Evolutionary conservation across 2,113 vertebrate genomes (phyloP).

Genomic region (Grammomys dolichurus): DNA sequence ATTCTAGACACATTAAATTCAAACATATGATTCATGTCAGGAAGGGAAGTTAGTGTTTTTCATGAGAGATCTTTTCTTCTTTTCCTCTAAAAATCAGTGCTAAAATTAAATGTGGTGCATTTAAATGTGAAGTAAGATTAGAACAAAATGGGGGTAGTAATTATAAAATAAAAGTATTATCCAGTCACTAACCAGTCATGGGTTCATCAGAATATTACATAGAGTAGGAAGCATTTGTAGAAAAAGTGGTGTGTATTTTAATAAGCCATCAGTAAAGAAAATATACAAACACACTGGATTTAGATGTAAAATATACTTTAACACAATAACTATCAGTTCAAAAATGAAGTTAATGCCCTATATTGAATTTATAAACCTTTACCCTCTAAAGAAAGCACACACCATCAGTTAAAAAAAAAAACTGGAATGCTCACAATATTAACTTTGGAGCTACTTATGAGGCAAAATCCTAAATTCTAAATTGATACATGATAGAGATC

Average conservation of each 20-base stretch:
- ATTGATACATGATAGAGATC: background rate
- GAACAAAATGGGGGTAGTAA: background rate
- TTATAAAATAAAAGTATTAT: constrained; percentile 11
- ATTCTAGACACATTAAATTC: constrained; percentile 51
- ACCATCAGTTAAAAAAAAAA: background rate
- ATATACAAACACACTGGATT: background rate
- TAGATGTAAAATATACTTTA: background rate
- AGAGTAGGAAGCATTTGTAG: constrained; percentile 5
- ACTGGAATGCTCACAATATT: background rate
- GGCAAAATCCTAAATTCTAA: constrained; percentile 31
- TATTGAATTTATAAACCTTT: constrained; percentile 53
- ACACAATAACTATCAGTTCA: background rate
- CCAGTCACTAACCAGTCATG: too few relatives aligned
- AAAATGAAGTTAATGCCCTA: constrained; percentile 10
- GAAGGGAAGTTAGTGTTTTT: background rate
- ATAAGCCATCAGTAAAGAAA: background rate
- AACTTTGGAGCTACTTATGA: constrained; percentile 13
- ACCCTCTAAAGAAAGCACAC: background rate
- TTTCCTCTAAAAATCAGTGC: background rate
- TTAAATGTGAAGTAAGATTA: background rate
- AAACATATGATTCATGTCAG: constrained; percentile 33
- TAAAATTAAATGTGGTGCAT: constrained; percentile 31
- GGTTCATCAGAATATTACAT: background rate
- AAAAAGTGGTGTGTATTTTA: background rate
- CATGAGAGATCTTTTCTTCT: background rate